These are phyloP conservation scores for Eurois occulta DNA, from an alignment of 2,888 invertebrate genomes.

Conservation along the genomic window DNA sequence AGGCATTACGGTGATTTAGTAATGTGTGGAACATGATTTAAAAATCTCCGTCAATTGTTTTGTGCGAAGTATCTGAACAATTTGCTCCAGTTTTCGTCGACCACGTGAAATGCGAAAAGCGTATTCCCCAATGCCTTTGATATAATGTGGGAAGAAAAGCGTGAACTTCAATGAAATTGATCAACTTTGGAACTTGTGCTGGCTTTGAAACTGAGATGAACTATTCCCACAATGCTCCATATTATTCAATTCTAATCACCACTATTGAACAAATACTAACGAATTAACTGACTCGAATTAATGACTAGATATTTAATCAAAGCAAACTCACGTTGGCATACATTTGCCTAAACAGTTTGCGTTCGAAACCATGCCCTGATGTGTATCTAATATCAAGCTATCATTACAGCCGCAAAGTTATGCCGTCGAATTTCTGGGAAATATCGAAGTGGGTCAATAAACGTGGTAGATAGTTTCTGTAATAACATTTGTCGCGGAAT, in stretches of 20 bases:
- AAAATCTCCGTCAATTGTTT: conserved; percentile 11
- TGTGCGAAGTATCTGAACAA: conserved; percentile 2
- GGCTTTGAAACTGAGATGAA: conserved; percentile 23
- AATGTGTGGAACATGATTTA: not conserved
- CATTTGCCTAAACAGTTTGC: conserved; percentile 64
- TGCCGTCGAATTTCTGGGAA: conserved; percentile 68
- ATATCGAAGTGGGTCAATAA: conserved; percentile 82
- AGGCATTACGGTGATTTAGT: not conserved
- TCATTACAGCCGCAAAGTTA: conserved; percentile 69
- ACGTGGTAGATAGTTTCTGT: conserved; percentile 82
- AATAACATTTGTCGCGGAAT: conserved; percentile 86
- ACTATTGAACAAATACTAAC: conserved; percentile 45
- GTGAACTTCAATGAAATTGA: conserved; percentile 60
- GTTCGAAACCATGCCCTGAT: conserved; percentile 57
- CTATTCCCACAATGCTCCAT: conserved; percentile 23
- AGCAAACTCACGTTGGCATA: conserved; percentile 62
- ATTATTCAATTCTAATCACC: conserved; percentile 55
- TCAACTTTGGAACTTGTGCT: conserved; percentile 51
- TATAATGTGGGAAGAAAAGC: conserved; percentile 29
- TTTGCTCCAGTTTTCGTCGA: conserved; percentile 23
- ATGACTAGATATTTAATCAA: conserved; percentile 61
- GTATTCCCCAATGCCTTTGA: conserved; percentile 26
- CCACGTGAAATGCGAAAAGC: conserved; percentile 15
- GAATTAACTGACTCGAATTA: conserved; percentile 59
- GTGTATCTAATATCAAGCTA: conserved; percentile 66